Percentiles rank a stretch among this genome's conserved stretches.
Conservation (phyloP, 2,888 invertebrate genomes). For the Latrodectus elegans region DNA sequence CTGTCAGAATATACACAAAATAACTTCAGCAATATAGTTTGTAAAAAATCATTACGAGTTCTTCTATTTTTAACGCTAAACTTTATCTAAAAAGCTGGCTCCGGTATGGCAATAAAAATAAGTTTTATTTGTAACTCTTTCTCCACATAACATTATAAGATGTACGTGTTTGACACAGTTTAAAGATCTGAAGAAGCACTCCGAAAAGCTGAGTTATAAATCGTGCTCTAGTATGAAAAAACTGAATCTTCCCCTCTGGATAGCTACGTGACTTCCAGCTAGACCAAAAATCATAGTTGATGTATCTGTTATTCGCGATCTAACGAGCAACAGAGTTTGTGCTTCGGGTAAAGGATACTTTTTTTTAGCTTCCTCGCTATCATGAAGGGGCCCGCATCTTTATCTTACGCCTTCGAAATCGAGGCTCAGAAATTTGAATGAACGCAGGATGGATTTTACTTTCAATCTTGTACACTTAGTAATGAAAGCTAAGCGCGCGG, state of each 20-base stretch:
- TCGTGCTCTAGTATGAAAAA: constrained; percentile 12
- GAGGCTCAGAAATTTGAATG: no score
- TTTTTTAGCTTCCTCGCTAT: constrained; percentile 27
- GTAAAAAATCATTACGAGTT: no score
- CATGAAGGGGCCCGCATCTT: constrained; percentile 18
- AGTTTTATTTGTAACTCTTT: not conserved
- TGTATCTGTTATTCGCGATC: constrained; percentile 50
- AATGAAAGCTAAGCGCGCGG: no score
- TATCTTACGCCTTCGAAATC: constrained; percentile 1
- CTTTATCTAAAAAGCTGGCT: no score
- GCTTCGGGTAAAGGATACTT: constrained; percentile 45
- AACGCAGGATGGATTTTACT: no score
- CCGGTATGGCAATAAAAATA: not conserved
- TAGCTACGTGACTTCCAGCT: constrained; percentile 48
- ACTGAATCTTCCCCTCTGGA: not conserved
- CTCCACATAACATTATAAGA: not conserved
- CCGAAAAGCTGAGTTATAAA: constrained; percentile 1
- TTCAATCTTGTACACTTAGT: no score
- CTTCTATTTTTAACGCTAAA: no score
- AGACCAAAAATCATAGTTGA: constrained; percentile 46
- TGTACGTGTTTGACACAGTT: constrained; percentile 1
- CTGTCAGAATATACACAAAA: no score
- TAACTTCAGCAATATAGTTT: no score
- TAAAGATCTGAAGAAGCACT: not conserved
- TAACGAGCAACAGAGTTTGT: constrained; percentile 59